Conservation (phyloP, 1,140 invertebrate genomes). For the Rhopalosiphum padi region DNA sequence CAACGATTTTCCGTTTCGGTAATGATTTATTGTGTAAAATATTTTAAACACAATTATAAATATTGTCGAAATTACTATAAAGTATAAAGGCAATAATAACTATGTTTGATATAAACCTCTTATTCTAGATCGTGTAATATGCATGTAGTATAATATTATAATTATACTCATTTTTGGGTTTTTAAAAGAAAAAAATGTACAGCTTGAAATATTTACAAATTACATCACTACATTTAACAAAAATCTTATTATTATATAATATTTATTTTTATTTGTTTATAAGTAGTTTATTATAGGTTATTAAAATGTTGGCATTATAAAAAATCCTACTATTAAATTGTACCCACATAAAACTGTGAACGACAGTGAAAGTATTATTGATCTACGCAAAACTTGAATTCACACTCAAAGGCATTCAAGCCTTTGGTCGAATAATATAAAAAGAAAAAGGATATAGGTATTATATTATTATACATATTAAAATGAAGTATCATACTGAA, state of each 20-base stretch:
- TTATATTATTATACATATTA: neutral
- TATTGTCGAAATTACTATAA: neutral
- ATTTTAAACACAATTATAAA: neutral
- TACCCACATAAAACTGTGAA: neutral
- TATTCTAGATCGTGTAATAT: neutral
- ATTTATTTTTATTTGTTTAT: neutral
- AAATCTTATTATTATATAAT: neutral
- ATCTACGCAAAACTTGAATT: neutral
- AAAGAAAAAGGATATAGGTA: neutral
- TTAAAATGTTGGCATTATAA: neutral
- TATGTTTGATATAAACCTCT: neutral
- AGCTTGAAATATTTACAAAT: neutral
- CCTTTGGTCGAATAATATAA: neutral
- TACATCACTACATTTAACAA: no score
- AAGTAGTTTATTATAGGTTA: neutral
- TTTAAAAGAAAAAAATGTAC: neutral
- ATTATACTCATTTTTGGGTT: neutral
- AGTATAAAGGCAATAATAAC: neutral
- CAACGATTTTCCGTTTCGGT: neutral
- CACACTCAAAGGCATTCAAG: neutral
- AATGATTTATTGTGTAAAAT: no score
- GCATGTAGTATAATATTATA: no score
- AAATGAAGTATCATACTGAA: neutral
- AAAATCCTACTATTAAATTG: neutral
- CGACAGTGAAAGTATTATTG: neutral